Evolutionary conservation across 2,888 invertebrate species (phyloP).

Genomic region (Stenolophus ochropezus): DNA sequence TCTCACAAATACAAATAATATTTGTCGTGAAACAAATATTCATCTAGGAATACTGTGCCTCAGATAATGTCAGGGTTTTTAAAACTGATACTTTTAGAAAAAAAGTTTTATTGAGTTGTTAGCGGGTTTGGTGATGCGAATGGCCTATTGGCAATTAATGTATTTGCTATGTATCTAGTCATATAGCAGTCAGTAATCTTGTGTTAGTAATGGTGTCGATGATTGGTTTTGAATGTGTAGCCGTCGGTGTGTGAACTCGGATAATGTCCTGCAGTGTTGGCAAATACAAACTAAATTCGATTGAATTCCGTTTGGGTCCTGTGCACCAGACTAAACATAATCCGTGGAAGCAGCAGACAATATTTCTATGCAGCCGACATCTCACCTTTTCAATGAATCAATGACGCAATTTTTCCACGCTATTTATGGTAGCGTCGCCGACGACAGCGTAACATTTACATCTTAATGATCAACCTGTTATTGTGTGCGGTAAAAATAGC

Average conservation of each 20-base stretch:
- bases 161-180: neutral
- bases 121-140: neutral
- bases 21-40: too few species aligned
- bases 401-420: slow-evolving; percentile 17
- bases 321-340: slow-evolving; percentile 58
- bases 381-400: slow-evolving; percentile 16
- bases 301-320: slow-evolving; percentile 8
- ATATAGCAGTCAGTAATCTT: neutral
- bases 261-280: neutral
- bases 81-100: too few species aligned
- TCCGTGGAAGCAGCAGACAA: slow-evolving; percentile 12
- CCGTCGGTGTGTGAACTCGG: neutral
- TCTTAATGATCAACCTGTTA: slow-evolving; percentile 37
- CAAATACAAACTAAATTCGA: neutral
- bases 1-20: too few species aligned
- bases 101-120: too few species aligned
- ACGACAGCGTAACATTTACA: slow-evolving; percentile 18
- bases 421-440: slow-evolving; percentile 24
- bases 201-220: neutral
- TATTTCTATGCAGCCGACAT: slow-evolving; percentile 7
- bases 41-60: too few species aligned
- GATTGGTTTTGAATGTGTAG: neutral
- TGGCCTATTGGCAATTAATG: neutral
- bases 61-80: too few species aligned
- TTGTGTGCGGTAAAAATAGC: neutral